Evolutionary conservation across 2,888 invertebrate species (phyloP).

Genomic region (Ephialtes manifestator): DNA sequence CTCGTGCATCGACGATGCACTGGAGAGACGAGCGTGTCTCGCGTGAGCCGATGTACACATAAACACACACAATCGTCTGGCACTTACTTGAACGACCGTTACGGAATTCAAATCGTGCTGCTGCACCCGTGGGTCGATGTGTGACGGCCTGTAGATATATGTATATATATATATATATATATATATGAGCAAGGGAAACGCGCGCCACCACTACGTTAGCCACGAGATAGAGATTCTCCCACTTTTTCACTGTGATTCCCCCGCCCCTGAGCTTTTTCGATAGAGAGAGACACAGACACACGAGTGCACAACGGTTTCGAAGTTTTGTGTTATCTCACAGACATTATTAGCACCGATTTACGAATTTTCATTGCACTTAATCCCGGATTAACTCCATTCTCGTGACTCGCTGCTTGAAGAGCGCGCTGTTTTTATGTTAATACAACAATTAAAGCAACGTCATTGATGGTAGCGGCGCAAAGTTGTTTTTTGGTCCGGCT

Average conservation of each 20-base stretch:
- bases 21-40: conserved; percentile 9
- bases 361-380: conserved; percentile 49
- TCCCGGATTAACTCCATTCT: not conserved
- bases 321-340: not conserved
- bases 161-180: conserved; percentile 10
- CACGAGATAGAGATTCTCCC: conserved; percentile 11
- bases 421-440: conserved; percentile 20
- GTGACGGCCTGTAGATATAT: conserved; percentile 9
- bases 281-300: not conserved
- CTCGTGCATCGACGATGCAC: conserved; percentile 26
- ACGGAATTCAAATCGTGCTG: conserved; percentile 72
- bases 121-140: conserved; percentile 70
- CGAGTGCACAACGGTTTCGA: not conserved
- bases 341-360: conserved; percentile 41
- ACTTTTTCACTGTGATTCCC: not conserved
- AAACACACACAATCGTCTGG: conserved; percentile 48
- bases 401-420: not conserved
- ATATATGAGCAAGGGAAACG: not conserved
- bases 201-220: not conserved
- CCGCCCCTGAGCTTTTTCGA: not conserved
- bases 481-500: conserved; percentile 69
- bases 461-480: conserved; percentile 57
- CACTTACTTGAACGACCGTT: conserved; percentile 71
- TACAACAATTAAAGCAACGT: conserved; percentile 55
- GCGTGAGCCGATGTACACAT: conserved; percentile 10